Percentiles rank a stretch among this genome's conserved stretches.
Conservation (phyloP, 2,888 invertebrate genomes). For the Yponomeuta evonymella region DNA sequence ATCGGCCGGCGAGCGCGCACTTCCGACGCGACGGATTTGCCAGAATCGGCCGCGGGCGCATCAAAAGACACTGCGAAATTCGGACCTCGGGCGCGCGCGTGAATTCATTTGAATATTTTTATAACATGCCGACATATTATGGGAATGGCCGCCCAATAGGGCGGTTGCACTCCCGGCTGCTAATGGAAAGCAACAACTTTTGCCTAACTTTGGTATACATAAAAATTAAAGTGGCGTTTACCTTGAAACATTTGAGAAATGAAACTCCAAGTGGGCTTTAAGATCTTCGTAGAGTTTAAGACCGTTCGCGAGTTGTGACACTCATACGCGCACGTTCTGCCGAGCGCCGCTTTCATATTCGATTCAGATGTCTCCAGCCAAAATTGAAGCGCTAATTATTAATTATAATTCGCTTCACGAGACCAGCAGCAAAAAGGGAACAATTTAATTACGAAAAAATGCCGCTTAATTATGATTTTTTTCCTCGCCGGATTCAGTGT, state of each 20-base stretch:
- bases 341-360: constrained; percentile 42
- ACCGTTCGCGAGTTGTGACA: not conserved
- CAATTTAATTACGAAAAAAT: constrained; percentile 71
- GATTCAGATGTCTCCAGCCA: constrained; percentile 40
- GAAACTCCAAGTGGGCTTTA: not conserved
- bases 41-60: constrained; percentile 74
- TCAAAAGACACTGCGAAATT: constrained; percentile 70
- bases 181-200: not conserved
- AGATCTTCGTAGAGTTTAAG: not conserved
- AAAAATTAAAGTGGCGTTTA: too few relatives aligned
- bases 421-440: constrained; percentile 45
- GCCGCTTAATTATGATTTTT: constrained; percentile 55
- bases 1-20: constrained; percentile 67
- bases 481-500: constrained; percentile 59
- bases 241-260: too few relatives aligned
- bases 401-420: constrained; percentile 46
- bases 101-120: constrained; percentile 74
- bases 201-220: not conserved
- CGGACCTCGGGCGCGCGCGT: constrained; percentile 70
- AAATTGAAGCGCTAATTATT: constrained; percentile 60
- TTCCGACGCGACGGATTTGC: constrained; percentile 74
- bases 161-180: constrained; percentile 18
- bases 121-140: constrained; percentile 27
- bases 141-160: constrained; percentile 21
- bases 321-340: constrained; percentile 29